Conservation (phyloP, 2,888 invertebrate genomes). For the Cosmorhoe ocellata region DNA sequence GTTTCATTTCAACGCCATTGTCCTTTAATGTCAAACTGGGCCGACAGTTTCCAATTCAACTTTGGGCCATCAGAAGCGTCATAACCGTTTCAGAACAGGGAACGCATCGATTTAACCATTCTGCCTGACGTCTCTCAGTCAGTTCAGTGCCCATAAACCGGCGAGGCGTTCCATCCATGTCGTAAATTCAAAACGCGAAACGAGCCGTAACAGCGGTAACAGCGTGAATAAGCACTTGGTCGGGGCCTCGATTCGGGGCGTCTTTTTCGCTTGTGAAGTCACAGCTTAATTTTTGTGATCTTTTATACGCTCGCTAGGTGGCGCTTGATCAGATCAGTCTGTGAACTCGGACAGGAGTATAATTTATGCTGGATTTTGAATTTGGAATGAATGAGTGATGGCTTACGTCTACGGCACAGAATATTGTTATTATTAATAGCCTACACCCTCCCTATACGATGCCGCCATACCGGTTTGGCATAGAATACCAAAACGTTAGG, state of each 20-base stretch:
- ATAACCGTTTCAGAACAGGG: constrained; percentile 16
- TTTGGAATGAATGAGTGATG: too few species aligned
- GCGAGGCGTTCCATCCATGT: constrained; percentile 16
- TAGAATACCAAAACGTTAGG: too few species aligned
- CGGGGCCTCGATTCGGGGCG: too few species aligned
- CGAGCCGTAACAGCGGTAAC: constrained; percentile 19
- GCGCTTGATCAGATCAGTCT: too few species aligned
- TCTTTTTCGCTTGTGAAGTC: constrained; percentile 14
- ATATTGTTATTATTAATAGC: too few species aligned
- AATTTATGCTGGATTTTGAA: too few species aligned
- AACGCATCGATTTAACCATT: constrained; percentile 21
- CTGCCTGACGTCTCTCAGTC: constrained; percentile 16
- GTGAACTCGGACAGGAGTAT: too few species aligned
- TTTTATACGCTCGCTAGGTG: too few species aligned
- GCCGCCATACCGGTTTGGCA: too few species aligned
- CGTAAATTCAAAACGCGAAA: constrained; percentile 24
- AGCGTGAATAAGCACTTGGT: constrained; percentile 19
- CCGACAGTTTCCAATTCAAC: constrained; percentile 6
- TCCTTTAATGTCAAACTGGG: neutral
- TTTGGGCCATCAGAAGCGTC: constrained; percentile 8
- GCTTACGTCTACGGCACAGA: too few species aligned
- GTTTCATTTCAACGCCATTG: too few species aligned
- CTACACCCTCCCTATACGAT: too few species aligned
- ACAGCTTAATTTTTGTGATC: constrained; percentile 4
- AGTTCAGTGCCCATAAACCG: constrained; percentile 18